phyloP scores from a whole-genome alignment of 2,888 invertebrate species.

The Pedicia rivosa region DNA sequence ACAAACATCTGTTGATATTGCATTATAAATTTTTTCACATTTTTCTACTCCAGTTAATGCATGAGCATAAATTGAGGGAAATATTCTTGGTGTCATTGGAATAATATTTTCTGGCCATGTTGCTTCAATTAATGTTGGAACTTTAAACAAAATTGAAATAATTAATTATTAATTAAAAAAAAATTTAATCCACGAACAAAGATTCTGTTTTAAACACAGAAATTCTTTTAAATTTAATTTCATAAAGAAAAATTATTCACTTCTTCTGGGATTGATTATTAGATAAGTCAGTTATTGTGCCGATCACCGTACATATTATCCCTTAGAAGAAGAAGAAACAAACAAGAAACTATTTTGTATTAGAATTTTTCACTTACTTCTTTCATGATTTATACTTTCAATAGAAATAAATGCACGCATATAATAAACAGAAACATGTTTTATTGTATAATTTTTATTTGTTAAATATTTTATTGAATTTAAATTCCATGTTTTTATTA shows the following conservation, averaged over 20 bases:
- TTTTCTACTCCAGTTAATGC: conserved; percentile 5
- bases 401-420: conserved; percentile 13
- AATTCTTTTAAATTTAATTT: no score
- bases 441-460: conserved; percentile 6
- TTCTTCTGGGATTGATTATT: no score
- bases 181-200: neutral
- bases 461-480: conserved; percentile 1
- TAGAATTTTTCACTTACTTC: neutral
- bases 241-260: no score
- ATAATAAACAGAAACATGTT: conserved; percentile 13
- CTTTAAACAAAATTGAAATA: no score
- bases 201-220: no score
- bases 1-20: conserved; percentile 12
- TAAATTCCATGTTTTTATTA: conserved; percentile 1
- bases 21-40: conserved; percentile 12
- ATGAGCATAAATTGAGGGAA: conserved; percentile 10
- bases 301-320: neutral
- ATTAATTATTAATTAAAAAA: neutral
- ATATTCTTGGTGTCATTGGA: conserved; percentile 11
- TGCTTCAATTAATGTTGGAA: conserved; percentile 15
- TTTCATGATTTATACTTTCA: neutral
- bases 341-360: no score
- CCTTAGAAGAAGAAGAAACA: neutral
- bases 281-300: no score
- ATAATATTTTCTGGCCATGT: conserved; percentile 16